Evolutionary conservation across 2,888 invertebrate species (phyloP), one percentile per base, ranked within the genome.

Genomic region (Bursaphelenchus okinawaensis): DNA sequence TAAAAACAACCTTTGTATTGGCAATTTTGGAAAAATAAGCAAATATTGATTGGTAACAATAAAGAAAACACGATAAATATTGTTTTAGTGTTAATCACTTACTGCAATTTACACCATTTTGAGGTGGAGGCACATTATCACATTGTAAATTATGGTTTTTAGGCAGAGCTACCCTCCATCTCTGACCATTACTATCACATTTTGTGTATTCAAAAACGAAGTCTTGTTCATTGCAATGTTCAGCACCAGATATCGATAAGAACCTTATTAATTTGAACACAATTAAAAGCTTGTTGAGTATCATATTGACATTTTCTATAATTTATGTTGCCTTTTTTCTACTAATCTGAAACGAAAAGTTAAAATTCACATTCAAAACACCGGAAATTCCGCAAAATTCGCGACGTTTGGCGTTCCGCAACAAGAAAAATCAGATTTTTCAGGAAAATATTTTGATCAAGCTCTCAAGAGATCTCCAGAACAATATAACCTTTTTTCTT

Each of bases 151-250:
- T 40, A 85, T 86, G 63, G 69, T 79, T 71, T 20, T 74, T 73
- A 28, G 87, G 87, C 31, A 87, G 85, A 26, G 86, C 84, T 1
- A 88, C 87, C 65, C 87, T 81, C 87, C 87, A 87, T 64, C 87
- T 60, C 51, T 75, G 67, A 26, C 75, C 70, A 20, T 66, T 67
- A 8, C 63, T 58, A 51, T 77, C 75, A 60, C 75, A 75, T 28
- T 61, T 51, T 12, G 77, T 75, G 61, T 75, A 75, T 51, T 75
- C 68, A 51, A 67, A 75, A 7, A 57, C 22, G 26, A 71, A 65
- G n/a, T 71, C 71, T 3, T 52, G 20, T 20, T 56, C 28, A 9
- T 50, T 55, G 54, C 71, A 71, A 22, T 57, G 65, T 55, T 63
- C 19, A 6, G 23, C 26, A n/a, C n/a, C n/a, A n/a, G n/a, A n/a